Conservation (phyloP, 2,888 invertebrate species). For the Troilus luridus region DNA sequence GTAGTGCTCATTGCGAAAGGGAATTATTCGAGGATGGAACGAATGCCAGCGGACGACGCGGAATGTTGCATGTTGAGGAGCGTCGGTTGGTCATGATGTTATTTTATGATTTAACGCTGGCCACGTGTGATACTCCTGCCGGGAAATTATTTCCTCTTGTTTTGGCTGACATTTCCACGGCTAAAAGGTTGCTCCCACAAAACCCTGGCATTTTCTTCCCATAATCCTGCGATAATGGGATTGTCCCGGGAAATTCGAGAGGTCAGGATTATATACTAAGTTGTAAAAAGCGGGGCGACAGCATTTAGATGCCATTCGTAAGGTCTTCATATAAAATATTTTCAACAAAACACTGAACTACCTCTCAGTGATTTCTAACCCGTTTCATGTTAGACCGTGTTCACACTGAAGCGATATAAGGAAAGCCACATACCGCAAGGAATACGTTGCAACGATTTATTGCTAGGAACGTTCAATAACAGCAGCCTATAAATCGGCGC, state of each 20-base stretch:
- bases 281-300: neutral
- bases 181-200: conserved; percentile 21
- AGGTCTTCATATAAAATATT: neutral
- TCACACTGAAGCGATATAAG: too few relatives aligned
- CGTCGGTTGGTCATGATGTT: neutral
- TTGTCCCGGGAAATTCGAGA: neutral
- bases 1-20: neutral
- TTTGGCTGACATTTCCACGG: conserved; percentile 44
- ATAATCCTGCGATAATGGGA: neutral
- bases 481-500: too few relatives aligned
- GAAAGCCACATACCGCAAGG: too few relatives aligned
- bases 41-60: neutral
- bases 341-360: neutral
- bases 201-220: conserved; percentile 13
- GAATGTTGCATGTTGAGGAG: neutral
- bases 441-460: too few relatives aligned
- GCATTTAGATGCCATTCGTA: neutral
- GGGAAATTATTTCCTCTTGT: conserved; percentile 18
- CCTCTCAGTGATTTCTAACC: neutral
- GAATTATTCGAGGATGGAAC: neutral
- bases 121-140: neutral
- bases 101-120: conserved; percentile 7
- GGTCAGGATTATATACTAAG: neutral
- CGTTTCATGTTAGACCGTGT: too few relatives aligned
- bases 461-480: too few relatives aligned